Percentiles rank a stretch among this genome's conserved stretches.
phyloP scores from a whole-genome alignment of 2,797 vertebrate species.

The Enteromius radiatus region DNA sequence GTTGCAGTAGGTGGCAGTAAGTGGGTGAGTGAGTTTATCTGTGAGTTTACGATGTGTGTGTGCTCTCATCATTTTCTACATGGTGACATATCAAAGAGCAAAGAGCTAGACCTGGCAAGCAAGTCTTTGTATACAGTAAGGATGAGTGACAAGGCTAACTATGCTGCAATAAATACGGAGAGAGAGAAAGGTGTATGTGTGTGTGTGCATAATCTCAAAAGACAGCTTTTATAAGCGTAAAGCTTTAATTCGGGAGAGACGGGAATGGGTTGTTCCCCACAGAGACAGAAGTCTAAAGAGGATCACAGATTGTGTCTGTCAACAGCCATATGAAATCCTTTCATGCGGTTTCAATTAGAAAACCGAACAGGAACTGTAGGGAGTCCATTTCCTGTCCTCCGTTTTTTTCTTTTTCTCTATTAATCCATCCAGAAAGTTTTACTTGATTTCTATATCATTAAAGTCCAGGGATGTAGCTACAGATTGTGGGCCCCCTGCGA shows the following conservation, averaged over 20 bases:
- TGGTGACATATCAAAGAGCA: constrained; percentile 57
- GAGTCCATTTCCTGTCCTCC: constrained; percentile 35
- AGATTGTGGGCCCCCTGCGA: background rate
- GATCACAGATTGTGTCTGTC: constrained; percentile 76
- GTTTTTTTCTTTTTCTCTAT: constrained; percentile 52
- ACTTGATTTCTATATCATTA: background rate
- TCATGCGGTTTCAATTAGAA: constrained; percentile 82
- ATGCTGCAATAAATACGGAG: constrained; percentile 1
- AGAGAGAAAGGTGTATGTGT: constrained; percentile 25
- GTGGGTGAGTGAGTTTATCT: constrained; percentile 38
- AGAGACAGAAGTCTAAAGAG: constrained; percentile 69
- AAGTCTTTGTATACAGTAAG: constrained; percentile 39
- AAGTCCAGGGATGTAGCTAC: background rate
- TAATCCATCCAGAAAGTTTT: background rate
- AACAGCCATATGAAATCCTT: constrained; percentile 77
- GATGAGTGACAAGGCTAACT: constrained; percentile 29
- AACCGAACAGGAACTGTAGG: constrained; percentile 46
- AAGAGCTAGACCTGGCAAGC: constrained; percentile 27
- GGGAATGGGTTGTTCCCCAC: constrained; percentile 69
- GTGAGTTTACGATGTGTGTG: background rate
- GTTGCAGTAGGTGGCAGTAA: background rate
- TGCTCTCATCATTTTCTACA: constrained; percentile 48
- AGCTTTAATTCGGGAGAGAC: constrained; percentile 66
- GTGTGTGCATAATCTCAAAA: constrained; percentile 59
- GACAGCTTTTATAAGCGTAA: constrained; percentile 63